phyloP scores from a whole-genome alignment of 2,113 vertebrate genomes.

The Psilopsiagon aymara region DNA sequence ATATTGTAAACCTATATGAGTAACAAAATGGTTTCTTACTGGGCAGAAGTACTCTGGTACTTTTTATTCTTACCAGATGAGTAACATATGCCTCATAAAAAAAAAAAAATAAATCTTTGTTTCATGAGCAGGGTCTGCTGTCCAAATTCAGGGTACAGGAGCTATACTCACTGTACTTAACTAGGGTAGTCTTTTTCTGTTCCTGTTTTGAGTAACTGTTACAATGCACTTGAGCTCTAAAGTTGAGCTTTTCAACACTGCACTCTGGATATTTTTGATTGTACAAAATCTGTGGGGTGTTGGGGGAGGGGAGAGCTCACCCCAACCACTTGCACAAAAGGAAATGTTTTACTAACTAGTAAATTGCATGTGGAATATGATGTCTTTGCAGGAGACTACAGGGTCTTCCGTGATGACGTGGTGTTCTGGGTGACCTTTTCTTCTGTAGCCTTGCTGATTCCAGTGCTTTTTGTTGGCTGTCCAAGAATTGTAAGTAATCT shows the following conservation, averaged over 20 bases:
- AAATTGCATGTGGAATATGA: background rate
- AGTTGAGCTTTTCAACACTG: background rate
- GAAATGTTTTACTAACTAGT: background rate
- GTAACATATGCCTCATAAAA: accelerated
- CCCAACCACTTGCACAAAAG: background rate
- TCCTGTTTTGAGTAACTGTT: background rate
- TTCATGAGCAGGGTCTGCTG: background rate
- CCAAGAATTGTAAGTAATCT: slow-evolving; percentile 86
- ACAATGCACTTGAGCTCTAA: background rate
- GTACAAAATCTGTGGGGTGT: background rate
- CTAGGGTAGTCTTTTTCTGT: background rate
- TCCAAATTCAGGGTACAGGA: background rate
- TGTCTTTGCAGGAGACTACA: slow-evolving; percentile 82
- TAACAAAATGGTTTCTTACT: background rate
- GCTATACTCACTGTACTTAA: background rate
- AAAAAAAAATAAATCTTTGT: background rate
- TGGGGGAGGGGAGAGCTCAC: background rate
- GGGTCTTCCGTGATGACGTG: slow-evolving; percentile 79
- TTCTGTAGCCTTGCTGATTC: slow-evolving; percentile 80
- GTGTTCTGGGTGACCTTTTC: slow-evolving; percentile 92
- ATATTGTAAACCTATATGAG: background rate
- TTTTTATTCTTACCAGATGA: background rate
- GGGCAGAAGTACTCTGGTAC: background rate
- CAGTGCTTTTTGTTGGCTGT: slow-evolving; percentile 85
- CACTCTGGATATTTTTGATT: background rate